Percentiles rank a stretch among this genome's conserved stretches.
These are phyloP conservation scores for Hypsopygia costalis DNA, from an alignment of 2,888 invertebrate species.

Conservation along the genomic window DNA sequence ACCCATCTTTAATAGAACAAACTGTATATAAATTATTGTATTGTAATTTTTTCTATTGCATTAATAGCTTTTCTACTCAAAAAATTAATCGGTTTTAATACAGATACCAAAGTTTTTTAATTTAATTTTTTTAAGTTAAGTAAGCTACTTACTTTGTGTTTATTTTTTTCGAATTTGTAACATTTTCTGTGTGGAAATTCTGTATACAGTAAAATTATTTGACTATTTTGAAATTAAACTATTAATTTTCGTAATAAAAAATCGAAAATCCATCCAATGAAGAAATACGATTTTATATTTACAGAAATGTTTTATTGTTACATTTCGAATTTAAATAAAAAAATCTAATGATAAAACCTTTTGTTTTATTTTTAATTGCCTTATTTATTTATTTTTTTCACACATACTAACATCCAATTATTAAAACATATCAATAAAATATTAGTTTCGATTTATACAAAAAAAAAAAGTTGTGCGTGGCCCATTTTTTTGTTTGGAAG, in stretches of 20 bases:
- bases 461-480: slow-evolving; percentile 15
- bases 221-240: slow-evolving; percentile 26
- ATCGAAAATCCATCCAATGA: slow-evolving; percentile 70
- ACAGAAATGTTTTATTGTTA: slow-evolving; percentile 67
- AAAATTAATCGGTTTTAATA: slow-evolving; percentile 76
- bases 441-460: slow-evolving; percentile 23
- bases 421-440: slow-evolving; percentile 60
- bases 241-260: slow-evolving; percentile 24
- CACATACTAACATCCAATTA: slow-evolving; percentile 36
- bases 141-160: slow-evolving; percentile 57
- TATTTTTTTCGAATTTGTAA: slow-evolving; percentile 54
- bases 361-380: slow-evolving; percentile 58
- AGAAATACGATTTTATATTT: slow-evolving; percentile 71
- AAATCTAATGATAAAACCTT: slow-evolving; percentile 49
- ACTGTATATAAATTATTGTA: slow-evolving; percentile 62
- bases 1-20: slow-evolving; percentile 37
- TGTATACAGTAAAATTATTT: slow-evolving; percentile 21
- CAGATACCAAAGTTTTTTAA: slow-evolving; percentile 79
- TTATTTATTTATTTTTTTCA: slow-evolving; percentile 34
- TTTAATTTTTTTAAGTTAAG: slow-evolving; percentile 69
- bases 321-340: slow-evolving; percentile 75
- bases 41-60: slow-evolving; percentile 63
- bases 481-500: slow-evolving; percentile 11
- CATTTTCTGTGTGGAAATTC: slow-evolving; percentile 26
- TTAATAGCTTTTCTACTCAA: slow-evolving; percentile 68